phyloP scores from a whole-genome alignment of 1,140 invertebrate species.

The Trinorchestia longiramus region DNA sequence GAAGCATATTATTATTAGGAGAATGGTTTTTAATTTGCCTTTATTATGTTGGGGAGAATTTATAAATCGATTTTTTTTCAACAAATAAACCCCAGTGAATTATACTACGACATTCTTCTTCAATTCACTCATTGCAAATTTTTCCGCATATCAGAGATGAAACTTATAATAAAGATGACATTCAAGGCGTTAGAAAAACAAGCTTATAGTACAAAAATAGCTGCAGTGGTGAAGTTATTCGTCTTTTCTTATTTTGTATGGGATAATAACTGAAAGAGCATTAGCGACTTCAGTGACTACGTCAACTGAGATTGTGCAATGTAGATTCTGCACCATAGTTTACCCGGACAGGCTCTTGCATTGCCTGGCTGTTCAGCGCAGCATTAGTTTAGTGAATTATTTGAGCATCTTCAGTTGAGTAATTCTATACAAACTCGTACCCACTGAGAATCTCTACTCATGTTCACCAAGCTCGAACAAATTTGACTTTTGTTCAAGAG shows the following conservation, averaged over 20 bases:
- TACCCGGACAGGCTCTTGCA: not conserved
- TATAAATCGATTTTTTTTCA: not conserved
- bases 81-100: not conserved
- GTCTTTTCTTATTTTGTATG: not conserved
- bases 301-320: not conserved
- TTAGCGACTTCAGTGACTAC: not conserved
- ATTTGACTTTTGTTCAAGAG: not conserved
- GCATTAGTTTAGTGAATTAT: not conserved
- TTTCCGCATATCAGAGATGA: not conserved
- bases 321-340: not conserved
- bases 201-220: not conserved
- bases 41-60: not conserved
- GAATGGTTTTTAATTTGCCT: not conserved
- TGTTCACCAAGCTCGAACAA: not conserved
- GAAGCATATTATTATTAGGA: too few species aligned
- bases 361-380: not conserved
- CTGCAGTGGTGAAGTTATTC: not conserved
- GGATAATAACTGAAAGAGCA: not conserved
- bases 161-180: not conserved
- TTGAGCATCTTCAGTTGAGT: not conserved
- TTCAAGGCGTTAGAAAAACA: not conserved
- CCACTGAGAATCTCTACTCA: not conserved
- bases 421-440: not conserved
- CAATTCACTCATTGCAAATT: not conserved
- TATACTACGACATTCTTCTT: not conserved